phyloP scores from a whole-genome alignment of 2,113 vertebrate species.

The Lophochroa leadbeateri region DNA sequence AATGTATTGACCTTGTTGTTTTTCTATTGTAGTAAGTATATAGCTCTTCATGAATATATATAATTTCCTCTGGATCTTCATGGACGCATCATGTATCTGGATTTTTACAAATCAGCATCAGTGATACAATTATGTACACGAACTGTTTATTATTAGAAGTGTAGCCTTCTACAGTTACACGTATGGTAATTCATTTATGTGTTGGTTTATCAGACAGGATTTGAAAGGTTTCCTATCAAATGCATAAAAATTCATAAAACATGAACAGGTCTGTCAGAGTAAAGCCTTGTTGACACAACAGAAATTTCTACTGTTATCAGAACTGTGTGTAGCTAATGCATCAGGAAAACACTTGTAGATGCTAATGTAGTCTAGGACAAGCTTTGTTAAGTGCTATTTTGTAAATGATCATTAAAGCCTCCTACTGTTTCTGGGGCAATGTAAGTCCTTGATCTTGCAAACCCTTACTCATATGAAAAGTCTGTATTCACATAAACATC shows the following conservation, averaged over 20 bases:
- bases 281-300: slow-evolving; percentile 15
- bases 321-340: neutral
- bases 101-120: neutral
- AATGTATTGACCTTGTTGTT: neutral
- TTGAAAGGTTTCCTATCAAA: neutral
- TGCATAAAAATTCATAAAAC: neutral
- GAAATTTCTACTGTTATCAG: neutral
- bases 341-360: slow-evolving; percentile 1
- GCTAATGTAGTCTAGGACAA: slow-evolving; percentile 14
- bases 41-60: neutral
- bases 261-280: neutral
- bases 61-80: neutral
- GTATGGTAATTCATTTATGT: neutral
- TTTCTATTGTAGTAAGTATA: neutral
- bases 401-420: slow-evolving; percentile 12
- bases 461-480: neutral
- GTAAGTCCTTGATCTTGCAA: neutral
- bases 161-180: neutral
- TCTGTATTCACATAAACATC: neutral
- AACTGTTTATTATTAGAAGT: neutral
- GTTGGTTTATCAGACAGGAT: neutral
- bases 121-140: neutral
- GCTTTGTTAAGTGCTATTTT: neutral
- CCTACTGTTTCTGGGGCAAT: neutral
- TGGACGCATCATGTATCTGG: neutral